A percentile compares a stretch with the other conserved stretches of the same genome.
phyloP scores from a whole-genome alignment of 2,113 vertebrate genomes.

The Bubo blakistoni region DNA sequence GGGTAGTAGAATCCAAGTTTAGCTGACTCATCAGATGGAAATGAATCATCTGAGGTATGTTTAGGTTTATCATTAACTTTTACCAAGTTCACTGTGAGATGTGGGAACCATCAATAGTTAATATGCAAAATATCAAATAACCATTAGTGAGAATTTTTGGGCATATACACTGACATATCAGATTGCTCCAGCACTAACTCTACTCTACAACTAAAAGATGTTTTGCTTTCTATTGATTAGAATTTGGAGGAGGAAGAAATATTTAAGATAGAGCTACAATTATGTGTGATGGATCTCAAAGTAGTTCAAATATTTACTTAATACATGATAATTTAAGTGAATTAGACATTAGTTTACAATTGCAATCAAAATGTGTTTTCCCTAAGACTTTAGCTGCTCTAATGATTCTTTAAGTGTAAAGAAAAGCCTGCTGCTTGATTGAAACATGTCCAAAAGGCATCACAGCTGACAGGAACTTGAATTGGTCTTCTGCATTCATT shows the following conservation, averaged over 20 bases:
- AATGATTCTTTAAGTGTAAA: conserved; percentile 67
- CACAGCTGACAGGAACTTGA: conserved; percentile 71
- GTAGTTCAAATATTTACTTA: conserved; percentile 64
- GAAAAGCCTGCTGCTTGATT: conserved; percentile 68
- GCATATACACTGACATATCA: not conserved
- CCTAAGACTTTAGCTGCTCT: conserved; percentile 36
- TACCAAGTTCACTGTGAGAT: not conserved
- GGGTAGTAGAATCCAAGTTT: not conserved
- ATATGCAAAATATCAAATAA: not conserved
- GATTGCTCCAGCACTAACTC: not conserved
- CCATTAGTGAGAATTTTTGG: not conserved
- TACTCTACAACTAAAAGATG: too few species aligned
- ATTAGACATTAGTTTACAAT: conserved; percentile 52
- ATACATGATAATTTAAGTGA: conserved; percentile 49
- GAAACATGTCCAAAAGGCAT: conserved; percentile 70
- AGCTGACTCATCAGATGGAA: not conserved
- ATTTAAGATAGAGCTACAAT: conserved; percentile 36
- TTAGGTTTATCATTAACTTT: not conserved
- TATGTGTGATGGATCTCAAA: conserved; percentile 29
- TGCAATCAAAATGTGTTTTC: conserved; percentile 57
- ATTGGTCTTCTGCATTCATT: conserved; percentile 65
- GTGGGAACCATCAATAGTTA: not conserved
- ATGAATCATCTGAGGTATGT: accelerated
- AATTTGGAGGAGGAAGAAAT: conserved; percentile 23
- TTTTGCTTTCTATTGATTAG: conserved; percentile 35